These are phyloP conservation scores for Lophura nycthemera DNA, from an alignment of 2,113 vertebrate genomes.

Conservation along the genomic window DNA sequence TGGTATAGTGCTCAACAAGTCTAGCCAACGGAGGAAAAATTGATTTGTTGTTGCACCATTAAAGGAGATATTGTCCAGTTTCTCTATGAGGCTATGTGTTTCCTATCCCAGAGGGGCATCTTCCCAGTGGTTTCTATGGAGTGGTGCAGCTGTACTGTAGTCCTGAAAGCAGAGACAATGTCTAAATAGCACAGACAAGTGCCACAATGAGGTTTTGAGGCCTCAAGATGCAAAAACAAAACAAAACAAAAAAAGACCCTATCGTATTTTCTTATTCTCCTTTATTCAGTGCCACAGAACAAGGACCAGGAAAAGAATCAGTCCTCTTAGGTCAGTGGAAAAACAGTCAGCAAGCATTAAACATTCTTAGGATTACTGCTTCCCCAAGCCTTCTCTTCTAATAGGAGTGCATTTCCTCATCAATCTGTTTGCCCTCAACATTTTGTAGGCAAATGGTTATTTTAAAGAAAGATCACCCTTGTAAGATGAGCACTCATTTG, in stretches of 20 bases:
- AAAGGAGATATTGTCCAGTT: background rate
- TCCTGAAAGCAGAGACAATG: background rate
- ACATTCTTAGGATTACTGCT: background rate
- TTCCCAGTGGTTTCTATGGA: background rate
- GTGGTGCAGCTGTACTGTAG: background rate
- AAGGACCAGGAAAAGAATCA: background rate
- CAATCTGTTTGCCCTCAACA: background rate
- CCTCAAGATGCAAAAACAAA: background rate
- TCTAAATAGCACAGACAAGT: background rate
- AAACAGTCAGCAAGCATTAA: background rate
- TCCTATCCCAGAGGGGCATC: background rate
- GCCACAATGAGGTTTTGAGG: background rate
- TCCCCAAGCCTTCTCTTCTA: background rate
- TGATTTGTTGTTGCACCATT: background rate
- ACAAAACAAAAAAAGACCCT: background rate
- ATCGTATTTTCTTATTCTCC: background rate
- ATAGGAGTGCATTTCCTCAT: background rate
- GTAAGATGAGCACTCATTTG: fast-evolving
- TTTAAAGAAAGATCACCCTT: background rate
- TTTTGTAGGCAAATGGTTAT: background rate
- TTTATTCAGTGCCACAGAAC: background rate
- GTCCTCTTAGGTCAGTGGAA: background rate
- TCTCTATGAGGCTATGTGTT: background rate
- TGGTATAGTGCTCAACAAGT: background rate
- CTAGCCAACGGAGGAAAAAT: background rate